Evolutionary conservation across 2,113 vertebrate species (phyloP).

Genomic region (Castor canadensis): DNA sequence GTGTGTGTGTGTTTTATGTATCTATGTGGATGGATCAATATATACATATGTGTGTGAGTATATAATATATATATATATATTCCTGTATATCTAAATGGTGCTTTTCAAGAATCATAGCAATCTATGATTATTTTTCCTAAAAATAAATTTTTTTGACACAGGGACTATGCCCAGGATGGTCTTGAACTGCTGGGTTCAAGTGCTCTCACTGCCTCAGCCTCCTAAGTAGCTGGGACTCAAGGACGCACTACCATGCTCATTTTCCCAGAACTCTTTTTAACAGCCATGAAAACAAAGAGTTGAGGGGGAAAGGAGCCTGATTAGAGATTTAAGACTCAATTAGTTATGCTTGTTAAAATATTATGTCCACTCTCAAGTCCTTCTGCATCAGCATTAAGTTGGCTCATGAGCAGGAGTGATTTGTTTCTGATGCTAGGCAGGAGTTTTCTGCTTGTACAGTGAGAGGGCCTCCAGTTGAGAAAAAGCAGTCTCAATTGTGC

Average conservation of each 20-base stretch:
- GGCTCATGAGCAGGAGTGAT: conserved; percentile 21
- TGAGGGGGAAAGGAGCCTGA: neutral
- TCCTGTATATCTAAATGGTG: neutral
- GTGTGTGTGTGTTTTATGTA: neutral
- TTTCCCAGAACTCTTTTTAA: conserved; percentile 22
- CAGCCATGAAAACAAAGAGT: conserved; percentile 33
- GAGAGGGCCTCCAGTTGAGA: conserved; percentile 8
- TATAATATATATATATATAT: neutral
- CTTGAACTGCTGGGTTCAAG: neutral
- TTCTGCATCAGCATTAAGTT: conserved; percentile 43
- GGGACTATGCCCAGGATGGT: neutral
- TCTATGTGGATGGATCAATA: neutral
- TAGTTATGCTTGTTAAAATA: conserved; percentile 63
- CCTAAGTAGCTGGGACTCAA: neutral
- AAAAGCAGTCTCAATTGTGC: neutral
- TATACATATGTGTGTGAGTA: neutral
- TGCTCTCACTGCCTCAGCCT: neutral
- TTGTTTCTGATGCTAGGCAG: conserved; percentile 29
- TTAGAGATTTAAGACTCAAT: conserved; percentile 60
- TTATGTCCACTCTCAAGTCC: conserved; percentile 31
- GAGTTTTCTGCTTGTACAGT: neutral
- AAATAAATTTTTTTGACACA: neutral
- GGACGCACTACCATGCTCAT: neutral
- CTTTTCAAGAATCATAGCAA: conserved; percentile 46
- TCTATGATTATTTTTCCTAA: neutral